Evolutionary conservation across 2,888 invertebrate species (phyloP).

Genomic region (Bombyx huttoni): DNA sequence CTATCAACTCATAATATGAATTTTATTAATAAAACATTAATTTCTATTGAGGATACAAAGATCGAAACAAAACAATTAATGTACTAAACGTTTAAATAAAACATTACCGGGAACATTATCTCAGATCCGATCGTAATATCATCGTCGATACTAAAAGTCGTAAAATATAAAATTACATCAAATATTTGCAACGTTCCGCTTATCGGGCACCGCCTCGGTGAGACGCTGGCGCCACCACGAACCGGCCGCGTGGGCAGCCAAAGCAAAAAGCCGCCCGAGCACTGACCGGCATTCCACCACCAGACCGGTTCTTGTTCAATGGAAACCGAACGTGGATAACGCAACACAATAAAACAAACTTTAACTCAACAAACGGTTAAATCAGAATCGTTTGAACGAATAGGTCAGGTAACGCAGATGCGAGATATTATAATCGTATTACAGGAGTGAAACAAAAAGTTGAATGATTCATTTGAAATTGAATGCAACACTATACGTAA

Average conservation of each 20-base stretch:
- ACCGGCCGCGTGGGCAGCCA: conserved; percentile 48
- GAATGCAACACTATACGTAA: conserved; percentile 34
- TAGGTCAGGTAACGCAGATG: conserved; percentile 21
- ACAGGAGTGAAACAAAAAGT: conserved; percentile 53
- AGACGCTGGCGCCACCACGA: conserved; percentile 34
- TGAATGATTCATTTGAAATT: conserved; percentile 40
- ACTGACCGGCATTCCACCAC: conserved; percentile 51
- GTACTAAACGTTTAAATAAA: not conserved
- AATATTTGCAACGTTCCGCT: conserved; percentile 55
- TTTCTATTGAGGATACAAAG: not conserved
- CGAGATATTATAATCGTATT: conserved; percentile 49
- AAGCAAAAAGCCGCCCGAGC: conserved; percentile 55
- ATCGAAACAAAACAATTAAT: not conserved
- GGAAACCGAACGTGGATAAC: conserved; percentile 39
- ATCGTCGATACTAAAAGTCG: not conserved
- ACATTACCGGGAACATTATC: not conserved
- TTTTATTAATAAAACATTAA: no score
- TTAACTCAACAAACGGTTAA: conserved; percentile 16
- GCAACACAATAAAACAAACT: conserved; percentile 26
- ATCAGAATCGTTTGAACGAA: conserved; percentile 11
- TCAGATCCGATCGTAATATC: not conserved
- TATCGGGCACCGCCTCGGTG: conserved; percentile 35
- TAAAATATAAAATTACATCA: conserved; percentile 26
- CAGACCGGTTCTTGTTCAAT: conserved; percentile 62
- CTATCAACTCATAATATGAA: no score